Percentiles rank a stretch among this genome's conserved stretches.
Conservation (phyloP, 2,888 invertebrate species). For the Eueremaeus valkanovi region DNA sequence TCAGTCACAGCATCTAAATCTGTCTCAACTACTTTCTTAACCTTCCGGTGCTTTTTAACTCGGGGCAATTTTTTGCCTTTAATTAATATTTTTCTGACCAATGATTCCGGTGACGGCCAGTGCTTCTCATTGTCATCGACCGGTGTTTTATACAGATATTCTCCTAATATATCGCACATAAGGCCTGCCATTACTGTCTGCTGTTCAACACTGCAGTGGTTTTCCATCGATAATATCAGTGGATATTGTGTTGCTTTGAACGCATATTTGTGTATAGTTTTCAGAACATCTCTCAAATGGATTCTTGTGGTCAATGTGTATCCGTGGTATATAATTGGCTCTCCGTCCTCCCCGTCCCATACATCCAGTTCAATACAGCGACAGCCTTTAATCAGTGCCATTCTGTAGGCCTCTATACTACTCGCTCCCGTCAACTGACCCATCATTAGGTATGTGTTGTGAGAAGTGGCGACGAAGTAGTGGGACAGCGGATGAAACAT, state of each 20-base stretch:
- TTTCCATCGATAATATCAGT: conserved; percentile 57
- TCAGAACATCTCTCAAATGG: conserved; percentile 54
- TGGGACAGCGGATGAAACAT: conserved; percentile 60
- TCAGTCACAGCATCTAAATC: background rate
- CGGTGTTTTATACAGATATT: conserved; percentile 53
- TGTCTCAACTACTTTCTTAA: background rate
- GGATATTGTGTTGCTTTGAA: conserved; percentile 55
- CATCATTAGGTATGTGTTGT: conserved; percentile 59
- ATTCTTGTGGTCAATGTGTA: conserved; percentile 56
- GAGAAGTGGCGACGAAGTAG: conserved; percentile 61
- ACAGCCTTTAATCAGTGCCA: conserved; percentile 59
- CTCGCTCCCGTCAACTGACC: conserved; percentile 61
- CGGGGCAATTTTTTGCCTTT: conserved; percentile 52
- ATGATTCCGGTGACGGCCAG: conserved; percentile 56
- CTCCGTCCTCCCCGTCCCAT: conserved; percentile 59
- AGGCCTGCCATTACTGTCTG: background rate
- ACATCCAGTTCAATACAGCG: conserved; percentile 60
- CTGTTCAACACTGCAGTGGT: conserved; percentile 53
- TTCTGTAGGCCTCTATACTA: conserved; percentile 61
- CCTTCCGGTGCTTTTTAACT: background rate
- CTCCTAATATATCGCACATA: conserved; percentile 47
- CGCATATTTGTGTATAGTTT: conserved; percentile 56
- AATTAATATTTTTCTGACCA: conserved; percentile 56
- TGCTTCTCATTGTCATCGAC: conserved; percentile 51
- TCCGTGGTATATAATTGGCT: conserved; percentile 61